Evolutionary conservation across 2,888 invertebrate species (phyloP), one percentile per base, ranked within the genome.

Genomic region (Leistus spinibarbis): DNA sequence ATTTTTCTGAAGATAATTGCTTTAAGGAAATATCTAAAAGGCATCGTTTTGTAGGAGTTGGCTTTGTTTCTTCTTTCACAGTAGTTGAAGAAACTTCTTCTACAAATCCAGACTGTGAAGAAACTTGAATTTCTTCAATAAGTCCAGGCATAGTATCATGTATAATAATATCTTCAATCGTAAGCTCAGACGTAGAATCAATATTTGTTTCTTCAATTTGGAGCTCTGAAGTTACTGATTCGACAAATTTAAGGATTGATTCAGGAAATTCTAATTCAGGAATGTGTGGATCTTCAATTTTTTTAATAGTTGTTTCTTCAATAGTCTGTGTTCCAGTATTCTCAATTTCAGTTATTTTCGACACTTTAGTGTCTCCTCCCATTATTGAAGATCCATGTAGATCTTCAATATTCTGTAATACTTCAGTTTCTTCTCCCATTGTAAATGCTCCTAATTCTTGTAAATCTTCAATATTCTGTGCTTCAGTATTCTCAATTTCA

Each of bases 231-330:
- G 19, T 13, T 19, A 19, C 4, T 60, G 10, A 5, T 19, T 17
- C 16, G 2, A 19, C 16, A 60, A 17, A 60, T 60, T 4, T 40
- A 54, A 10, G 2, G 3, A 65, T 76, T 78, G 71, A 82, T 81
- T 76, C 77, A 10, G 66, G 76, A 74, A 71, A 54, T 13, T 13
- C 76, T 64, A 76, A 65, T 73, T 1, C 81, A 81, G 76, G 78
- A 77, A 77, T 73, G 80, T 76, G 77, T 65, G 73, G 79, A 54
- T 19, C 78, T 76, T 77, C 77, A 79, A 77, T 81, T 81, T 77
- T 79, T 83, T 79, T 84, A 85, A 76, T 85, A 85, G 83, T 87
- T 81, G 80, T 87, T 84, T 74, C 79, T 85, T 79, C 87, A 87
- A 81, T 87, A 87, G 77, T 86, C 86, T 79, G 85, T 82, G 80